Conservation (phyloP, 2,888 invertebrate genomes). For the Orthosia incerta region DNA sequence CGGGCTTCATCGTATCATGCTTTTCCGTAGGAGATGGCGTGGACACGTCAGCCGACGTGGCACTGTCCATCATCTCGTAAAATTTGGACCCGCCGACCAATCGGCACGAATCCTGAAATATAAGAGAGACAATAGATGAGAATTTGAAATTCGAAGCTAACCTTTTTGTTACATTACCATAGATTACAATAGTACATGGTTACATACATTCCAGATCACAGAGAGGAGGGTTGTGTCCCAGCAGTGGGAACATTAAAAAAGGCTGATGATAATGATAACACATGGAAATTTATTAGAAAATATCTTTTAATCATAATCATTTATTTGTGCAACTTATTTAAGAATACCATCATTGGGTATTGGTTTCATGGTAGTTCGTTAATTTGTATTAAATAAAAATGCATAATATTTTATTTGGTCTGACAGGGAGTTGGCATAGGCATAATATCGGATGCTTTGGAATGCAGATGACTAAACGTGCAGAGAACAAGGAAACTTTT, state of each 20-base stretch:
- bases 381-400: neutral
- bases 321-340: too few species aligned
- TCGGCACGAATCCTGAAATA: constrained; percentile 84
- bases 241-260: too few species aligned
- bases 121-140: neutral
- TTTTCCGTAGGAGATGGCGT: constrained; percentile 92
- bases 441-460: neutral
- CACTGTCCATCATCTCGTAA: constrained; percentile 85
- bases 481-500: constrained; percentile 4
- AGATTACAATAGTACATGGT: too few species aligned
- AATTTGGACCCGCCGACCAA: constrained; percentile 89
- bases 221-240: too few species aligned
- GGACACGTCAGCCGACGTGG: constrained; percentile 75
- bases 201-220: too few species aligned
- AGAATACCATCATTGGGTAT: too few species aligned
- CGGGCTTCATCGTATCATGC: constrained; percentile 95
- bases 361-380: neutral
- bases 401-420: too few species aligned
- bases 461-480: neutral
- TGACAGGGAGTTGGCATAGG: neutral
- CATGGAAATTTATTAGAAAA: too few species aligned
- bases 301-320: too few species aligned
- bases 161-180: too few species aligned
- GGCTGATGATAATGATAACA: too few species aligned
- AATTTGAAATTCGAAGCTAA: neutral